Percentiles rank a stretch among this genome's conserved stretches.
These are phyloP conservation scores for Marmota monax DNA, from an alignment of 2,113 vertebrate genomes.

Conservation along the genomic window DNA sequence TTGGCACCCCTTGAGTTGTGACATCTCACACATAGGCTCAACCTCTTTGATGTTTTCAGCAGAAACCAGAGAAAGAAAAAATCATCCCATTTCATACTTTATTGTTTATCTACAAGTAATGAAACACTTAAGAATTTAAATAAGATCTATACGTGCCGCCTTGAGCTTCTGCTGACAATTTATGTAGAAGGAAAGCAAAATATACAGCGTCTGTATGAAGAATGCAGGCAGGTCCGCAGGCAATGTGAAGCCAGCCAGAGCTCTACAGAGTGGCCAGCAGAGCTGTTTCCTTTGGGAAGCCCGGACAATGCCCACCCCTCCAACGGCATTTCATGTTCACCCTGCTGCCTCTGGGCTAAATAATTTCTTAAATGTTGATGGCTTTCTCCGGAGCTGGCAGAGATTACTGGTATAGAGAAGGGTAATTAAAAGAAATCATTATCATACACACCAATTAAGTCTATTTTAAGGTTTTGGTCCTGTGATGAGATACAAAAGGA, in stretches of 20 bases:
- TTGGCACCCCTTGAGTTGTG: conserved; percentile 28
- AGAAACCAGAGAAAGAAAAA: conserved; percentile 66
- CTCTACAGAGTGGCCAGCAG: not conserved
- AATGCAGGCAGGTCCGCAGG: conserved; percentile 69
- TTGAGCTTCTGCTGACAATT: conserved; percentile 81
- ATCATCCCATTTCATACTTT: conserved; percentile 55
- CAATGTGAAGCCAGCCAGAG: conserved; percentile 51
- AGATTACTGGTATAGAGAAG: conserved; percentile 1
- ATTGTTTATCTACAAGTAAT: conserved; percentile 72
- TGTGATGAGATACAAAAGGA: not conserved
- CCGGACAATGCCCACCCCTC: not conserved
- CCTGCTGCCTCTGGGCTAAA: conserved; percentile 45
- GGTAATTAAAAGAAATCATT: conserved; percentile 16
- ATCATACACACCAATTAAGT: not conserved
- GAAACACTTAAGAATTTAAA: conserved; percentile 82
- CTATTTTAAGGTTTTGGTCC: conserved; percentile 16
- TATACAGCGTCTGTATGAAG: conserved; percentile 86
- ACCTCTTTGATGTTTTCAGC: conserved; percentile 40
- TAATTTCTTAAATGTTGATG: not conserved
- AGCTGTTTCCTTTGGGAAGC: not conserved
- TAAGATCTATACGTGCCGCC: conserved; percentile 77
- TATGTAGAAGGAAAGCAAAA: conserved; percentile 88
- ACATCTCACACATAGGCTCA: conserved; percentile 26
- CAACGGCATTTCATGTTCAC: not conserved
- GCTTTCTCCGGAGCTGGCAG: conserved; percentile 27